A percentile compares a stretch with the other conserved stretches of the same genome.
Conservation (phyloP, 2,797 vertebrate species). For the Myripristis murdjan region DNA sequence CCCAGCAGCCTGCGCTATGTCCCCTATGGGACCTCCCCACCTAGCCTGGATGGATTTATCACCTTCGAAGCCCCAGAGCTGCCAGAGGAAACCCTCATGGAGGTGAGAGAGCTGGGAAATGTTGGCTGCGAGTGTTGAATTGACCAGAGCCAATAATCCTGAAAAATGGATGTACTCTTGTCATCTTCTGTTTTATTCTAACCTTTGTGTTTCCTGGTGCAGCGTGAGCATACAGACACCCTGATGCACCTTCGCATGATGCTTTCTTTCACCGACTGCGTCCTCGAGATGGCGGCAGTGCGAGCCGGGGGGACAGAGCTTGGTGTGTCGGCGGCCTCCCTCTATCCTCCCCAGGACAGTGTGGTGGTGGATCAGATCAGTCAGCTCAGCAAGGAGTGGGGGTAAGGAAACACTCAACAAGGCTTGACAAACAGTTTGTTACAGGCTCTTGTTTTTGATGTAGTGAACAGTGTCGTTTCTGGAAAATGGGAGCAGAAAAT, state of each 20-base stretch:
- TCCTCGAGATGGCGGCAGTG: conserved; percentile 93
- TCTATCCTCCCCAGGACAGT: conserved; percentile 96
- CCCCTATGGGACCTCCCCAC: conserved; percentile 96
- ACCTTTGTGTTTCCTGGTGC: conserved; percentile 11
- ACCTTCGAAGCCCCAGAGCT: conserved; percentile 97
- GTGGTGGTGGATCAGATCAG: conserved; percentile 98
- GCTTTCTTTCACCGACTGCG: conserved; percentile 95
- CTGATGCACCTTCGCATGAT: conserved; percentile 94
- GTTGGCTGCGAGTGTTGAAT: background rate
- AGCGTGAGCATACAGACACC: conserved; percentile 97
- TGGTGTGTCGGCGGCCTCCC: conserved; percentile 88
- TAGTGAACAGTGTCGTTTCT: background rate
- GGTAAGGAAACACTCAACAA: conserved; percentile 81
- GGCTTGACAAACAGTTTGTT: no score
- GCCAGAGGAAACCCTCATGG: conserved; percentile 98
- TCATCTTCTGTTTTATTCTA: no score
- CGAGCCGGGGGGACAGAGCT: conserved; percentile 89
- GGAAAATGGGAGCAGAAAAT: no score
- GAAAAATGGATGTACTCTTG: no score
- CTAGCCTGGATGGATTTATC: conserved; percentile 96
- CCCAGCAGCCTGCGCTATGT: conserved; percentile 93
- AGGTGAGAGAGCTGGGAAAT: conserved; percentile 82
- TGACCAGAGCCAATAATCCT: background rate
- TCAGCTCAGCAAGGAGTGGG: conserved; percentile 98
- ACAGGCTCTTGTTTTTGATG: no score